These are phyloP conservation scores for Propithecus coquereli DNA, from an alignment of 2,113 vertebrate species.

Conservation along the genomic window DNA sequence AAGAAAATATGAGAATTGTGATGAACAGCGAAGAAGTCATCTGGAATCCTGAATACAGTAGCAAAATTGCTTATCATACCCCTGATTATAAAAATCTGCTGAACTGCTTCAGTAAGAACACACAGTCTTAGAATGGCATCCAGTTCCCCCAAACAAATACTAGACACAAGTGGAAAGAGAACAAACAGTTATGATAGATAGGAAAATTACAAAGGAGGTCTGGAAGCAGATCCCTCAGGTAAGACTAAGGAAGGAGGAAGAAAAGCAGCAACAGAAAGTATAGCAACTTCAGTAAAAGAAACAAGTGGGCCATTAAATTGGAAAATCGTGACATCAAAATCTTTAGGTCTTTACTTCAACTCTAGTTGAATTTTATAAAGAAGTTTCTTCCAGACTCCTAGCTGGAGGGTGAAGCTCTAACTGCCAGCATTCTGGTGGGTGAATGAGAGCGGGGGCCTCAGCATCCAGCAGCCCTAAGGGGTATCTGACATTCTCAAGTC, in stretches of 20 bases:
- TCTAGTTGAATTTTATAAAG: background rate
- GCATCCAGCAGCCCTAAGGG: background rate
- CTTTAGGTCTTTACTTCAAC: background rate
- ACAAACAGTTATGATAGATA: slow-evolving; percentile 53
- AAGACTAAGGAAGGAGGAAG: background rate
- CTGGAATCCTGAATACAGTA: background rate
- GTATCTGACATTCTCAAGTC: background rate
- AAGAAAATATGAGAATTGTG: background rate
- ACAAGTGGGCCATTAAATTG: background rate
- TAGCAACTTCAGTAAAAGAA: background rate
- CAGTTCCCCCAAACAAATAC: slow-evolving; percentile 52
- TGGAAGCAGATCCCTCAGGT: background rate
- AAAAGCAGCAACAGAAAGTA: background rate
- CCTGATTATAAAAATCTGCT: slow-evolving; percentile 14
- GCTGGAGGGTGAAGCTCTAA: background rate
- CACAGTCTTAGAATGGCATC: slow-evolving; percentile 45
- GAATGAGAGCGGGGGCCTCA: background rate
- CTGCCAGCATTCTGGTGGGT: background rate
- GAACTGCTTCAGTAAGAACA: slow-evolving; percentile 42
- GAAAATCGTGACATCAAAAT: background rate
- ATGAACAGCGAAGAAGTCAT: background rate
- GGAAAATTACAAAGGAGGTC: slow-evolving; percentile 21
- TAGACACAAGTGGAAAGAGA: slow-evolving; percentile 16
- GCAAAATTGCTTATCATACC: slow-evolving; percentile 16
- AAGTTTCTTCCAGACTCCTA: background rate